phyloP scores from a whole-genome alignment of 2,888 invertebrate species.

The Quadroppia sp. region DNA sequence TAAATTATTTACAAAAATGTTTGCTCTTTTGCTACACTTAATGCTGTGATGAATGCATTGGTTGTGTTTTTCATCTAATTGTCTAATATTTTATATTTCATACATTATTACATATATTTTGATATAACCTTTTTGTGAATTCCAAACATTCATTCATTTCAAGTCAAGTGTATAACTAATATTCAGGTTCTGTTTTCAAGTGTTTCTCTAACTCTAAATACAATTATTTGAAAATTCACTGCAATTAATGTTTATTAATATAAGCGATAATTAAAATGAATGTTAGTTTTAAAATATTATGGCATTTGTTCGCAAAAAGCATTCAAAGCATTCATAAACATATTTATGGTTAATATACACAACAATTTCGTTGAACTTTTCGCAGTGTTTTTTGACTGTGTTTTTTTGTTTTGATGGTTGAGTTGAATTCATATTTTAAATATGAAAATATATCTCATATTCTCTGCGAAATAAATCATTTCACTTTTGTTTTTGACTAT shows the following conservation, averaged over 20 bases:
- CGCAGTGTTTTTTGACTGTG: background rate
- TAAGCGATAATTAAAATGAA: slow-evolving; percentile 30
- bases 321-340: slow-evolving; percentile 9
- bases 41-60: slow-evolving; percentile 2
- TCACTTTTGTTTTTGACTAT: slow-evolving; percentile 8
- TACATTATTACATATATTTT: background rate
- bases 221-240: background rate
- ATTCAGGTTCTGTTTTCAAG: background rate
- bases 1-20: background rate
- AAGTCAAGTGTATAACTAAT: background rate
- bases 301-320: slow-evolving; percentile 4
- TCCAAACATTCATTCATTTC: slow-evolving; percentile 8
- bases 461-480: slow-evolving; percentile 12
- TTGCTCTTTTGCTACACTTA: slow-evolving; percentile 17
- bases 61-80: background rate
- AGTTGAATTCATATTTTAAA: background rate
- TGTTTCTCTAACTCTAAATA: background rate
- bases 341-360: background rate
- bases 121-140: background rate
- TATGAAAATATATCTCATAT: background rate
- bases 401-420: slow-evolving; percentile 1
- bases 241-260: slow-evolving; percentile 27
- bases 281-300: slow-evolving; percentile 5
- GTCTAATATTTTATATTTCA: background rate
- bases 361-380: slow-evolving; percentile 2